Evolutionary conservation across 2,888 invertebrate genomes (phyloP).

Genomic region (Troides aeacus): DNA sequence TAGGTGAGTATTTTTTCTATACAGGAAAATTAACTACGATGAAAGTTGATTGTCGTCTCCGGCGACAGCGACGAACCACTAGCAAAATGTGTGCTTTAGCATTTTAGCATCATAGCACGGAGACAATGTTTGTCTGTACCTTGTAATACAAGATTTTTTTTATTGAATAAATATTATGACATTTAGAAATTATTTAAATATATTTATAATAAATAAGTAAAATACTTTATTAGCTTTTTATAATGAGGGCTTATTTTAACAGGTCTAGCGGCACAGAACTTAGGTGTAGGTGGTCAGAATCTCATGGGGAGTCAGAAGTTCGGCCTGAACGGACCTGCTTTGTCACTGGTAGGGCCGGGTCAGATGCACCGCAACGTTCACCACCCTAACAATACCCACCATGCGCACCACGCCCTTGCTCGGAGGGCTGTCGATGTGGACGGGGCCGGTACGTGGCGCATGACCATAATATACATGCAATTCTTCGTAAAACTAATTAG

Average conservation of each 20-base stretch:
- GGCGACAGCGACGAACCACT: too few species aligned
- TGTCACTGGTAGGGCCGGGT: constrained; percentile 64
- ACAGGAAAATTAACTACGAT: too few species aligned
- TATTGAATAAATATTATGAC: too few species aligned
- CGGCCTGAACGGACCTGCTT: constrained; percentile 52
- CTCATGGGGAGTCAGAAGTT: constrained; percentile 46
- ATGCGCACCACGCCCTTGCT: constrained; percentile 66
- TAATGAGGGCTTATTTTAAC: not conserved
- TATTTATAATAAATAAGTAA: too few species aligned
- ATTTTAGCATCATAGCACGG: too few species aligned
- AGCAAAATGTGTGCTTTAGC: too few species aligned
- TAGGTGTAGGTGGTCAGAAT: constrained; percentile 51
- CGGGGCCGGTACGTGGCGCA: constrained; percentile 42
- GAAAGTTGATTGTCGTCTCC: too few species aligned
- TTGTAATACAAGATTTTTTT: too few species aligned
- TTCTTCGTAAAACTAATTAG: too few species aligned
- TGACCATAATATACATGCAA: not conserved
- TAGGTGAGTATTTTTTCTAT: constrained; percentile 43
- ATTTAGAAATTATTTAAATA: too few species aligned
- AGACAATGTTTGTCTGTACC: too few species aligned
- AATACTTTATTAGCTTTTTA: too few species aligned
- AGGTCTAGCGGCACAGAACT: constrained; percentile 63
- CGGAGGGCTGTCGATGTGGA: constrained; percentile 66
- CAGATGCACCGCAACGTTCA: constrained; percentile 46
- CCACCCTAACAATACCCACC: constrained; percentile 44